phyloP scores from a whole-genome alignment of 2,888 invertebrate species.

The Hemicrepidius hirtus region DNA sequence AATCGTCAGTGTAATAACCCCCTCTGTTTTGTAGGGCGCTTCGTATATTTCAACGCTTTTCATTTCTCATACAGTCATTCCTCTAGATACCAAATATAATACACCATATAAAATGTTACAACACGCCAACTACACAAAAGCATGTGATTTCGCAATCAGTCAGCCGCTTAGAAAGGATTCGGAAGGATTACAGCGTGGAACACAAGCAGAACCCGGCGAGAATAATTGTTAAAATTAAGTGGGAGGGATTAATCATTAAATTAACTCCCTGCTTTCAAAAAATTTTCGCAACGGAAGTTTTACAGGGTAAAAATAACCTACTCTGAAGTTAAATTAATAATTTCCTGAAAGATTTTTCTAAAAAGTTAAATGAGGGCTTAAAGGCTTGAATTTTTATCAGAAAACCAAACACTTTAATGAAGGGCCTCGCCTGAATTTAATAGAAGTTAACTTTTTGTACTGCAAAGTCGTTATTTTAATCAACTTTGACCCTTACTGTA shows the following conservation, averaged over 20 bases:
- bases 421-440: slow-evolving; percentile 6
- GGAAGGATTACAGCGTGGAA: not conserved
- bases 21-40: not conserved
- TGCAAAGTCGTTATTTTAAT: not conserved
- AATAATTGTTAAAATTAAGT: slow-evolving; percentile 7
- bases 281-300: not conserved
- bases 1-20: slow-evolving; percentile 8
- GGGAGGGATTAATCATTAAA: not conserved
- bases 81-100: slow-evolving; percentile 16
- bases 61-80: not conserved
- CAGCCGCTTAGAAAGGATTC: slow-evolving; percentile 17
- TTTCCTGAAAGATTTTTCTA: slow-evolving; percentile 3
- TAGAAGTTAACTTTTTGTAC: not conserved
- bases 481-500: slow-evolving; percentile 3
- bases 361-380: slow-evolving; percentile 4
- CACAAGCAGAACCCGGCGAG: not conserved
- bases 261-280: not conserved
- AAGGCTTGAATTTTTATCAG: slow-evolving; percentile 9
- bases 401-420: slow-evolving; percentile 3
- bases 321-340: slow-evolving; percentile 7
- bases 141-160: slow-evolving; percentile 36
- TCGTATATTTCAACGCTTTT: slow-evolving; percentile 26
- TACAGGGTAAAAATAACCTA: not conserved
- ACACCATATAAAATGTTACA: slow-evolving; percentile 6
- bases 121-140: slow-evolving; percentile 35